Conservation (phyloP, 2,113 vertebrate species). For the Syrrhaptes paradoxus region DNA sequence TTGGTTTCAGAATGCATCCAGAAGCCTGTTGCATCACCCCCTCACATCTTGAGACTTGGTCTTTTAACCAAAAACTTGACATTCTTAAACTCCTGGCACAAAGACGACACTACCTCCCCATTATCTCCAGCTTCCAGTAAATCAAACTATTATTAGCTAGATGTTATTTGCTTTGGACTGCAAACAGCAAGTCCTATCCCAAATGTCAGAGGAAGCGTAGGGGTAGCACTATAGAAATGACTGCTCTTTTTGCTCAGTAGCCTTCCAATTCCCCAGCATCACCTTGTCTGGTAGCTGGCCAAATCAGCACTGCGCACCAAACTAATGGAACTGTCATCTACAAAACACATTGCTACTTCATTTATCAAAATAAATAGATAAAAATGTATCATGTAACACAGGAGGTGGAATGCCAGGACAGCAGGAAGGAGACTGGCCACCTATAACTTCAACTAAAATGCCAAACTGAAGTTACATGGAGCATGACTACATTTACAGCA, state of each 20-base stretch:
- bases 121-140: background rate
- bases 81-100: background rate
- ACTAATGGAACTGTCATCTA: background rate
- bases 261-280: background rate
- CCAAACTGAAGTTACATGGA: background rate
- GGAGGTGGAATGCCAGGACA: background rate
- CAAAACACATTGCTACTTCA: background rate
- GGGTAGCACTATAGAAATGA: background rate
- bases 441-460: background rate
- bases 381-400: background rate
- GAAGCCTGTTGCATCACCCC: background rate
- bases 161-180: background rate
- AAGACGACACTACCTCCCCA: background rate
- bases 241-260: background rate
- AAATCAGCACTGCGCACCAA: background rate
- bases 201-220: background rate
- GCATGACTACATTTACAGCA: background rate
- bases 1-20: background rate
- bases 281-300: background rate
- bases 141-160: background rate
- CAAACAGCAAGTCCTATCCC: background rate
- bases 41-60: background rate
- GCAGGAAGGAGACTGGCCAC: background rate
- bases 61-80: background rate
- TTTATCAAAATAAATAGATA: background rate